phyloP scores from a whole-genome alignment of 2,888 invertebrate genomes.

The Eurytoma californica region DNA sequence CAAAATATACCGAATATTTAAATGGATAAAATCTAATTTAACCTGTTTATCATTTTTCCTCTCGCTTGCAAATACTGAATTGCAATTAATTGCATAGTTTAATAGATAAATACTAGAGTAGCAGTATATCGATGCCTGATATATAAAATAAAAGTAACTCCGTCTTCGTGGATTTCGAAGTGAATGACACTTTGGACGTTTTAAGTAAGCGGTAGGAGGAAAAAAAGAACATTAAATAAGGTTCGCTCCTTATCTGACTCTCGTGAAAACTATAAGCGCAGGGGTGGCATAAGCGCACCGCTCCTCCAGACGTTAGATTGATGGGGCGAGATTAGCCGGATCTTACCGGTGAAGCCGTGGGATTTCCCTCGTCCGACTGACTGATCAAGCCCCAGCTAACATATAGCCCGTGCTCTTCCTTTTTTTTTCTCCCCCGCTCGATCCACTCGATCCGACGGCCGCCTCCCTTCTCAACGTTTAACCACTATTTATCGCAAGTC shows the following conservation, averaged over 20 bases:
- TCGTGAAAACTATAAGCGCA: slow-evolving; percentile 58
- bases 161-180: slow-evolving; percentile 9
- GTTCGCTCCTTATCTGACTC: slow-evolving; percentile 55
- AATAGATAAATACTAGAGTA: too few species aligned
- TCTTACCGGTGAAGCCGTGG: slow-evolving; percentile 62
- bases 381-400: slow-evolving; percentile 59
- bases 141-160: background rate
- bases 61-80: too few species aligned
- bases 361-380: slow-evolving; percentile 57
- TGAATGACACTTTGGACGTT: slow-evolving; percentile 9
- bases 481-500: background rate
- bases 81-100: too few species aligned
- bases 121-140: background rate
- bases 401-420: slow-evolving; percentile 28
- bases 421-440: slow-evolving; percentile 33
- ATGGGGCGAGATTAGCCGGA: slow-evolving; percentile 70
- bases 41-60: too few species aligned
- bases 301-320: slow-evolving; percentile 67
- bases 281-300: slow-evolving; percentile 53
- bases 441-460: slow-evolving; percentile 20
- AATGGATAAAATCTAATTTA: background rate
- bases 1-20: background rate
- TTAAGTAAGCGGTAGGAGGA: slow-evolving; percentile 37
- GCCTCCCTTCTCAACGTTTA: slow-evolving; percentile 5
- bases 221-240: slow-evolving; percentile 53